phyloP scores from a whole-genome alignment of 2,797 vertebrate genomes.

The Poliocrania exsul region DNA sequence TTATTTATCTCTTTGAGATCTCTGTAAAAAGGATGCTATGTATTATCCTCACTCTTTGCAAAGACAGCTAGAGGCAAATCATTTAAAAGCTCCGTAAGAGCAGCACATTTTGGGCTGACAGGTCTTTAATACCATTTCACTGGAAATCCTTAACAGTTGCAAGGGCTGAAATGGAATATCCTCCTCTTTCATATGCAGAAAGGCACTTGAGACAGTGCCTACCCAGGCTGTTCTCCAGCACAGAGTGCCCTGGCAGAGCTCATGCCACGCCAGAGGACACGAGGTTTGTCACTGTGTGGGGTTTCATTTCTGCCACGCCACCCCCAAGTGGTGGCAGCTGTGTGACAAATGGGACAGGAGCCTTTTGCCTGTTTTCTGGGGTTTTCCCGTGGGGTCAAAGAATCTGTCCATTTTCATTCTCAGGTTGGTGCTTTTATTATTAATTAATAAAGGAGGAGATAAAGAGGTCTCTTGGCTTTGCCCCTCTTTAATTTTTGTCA shows the following conservation, averaged over 20 bases:
- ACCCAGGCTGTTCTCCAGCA: neutral
- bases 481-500: neutral
- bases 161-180: neutral
- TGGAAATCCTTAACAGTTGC: neutral
- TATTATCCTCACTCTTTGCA: neutral
- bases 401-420: neutral
- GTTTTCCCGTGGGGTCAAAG: neutral
- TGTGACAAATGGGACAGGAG: neutral
- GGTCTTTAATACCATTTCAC: neutral
- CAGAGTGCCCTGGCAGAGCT: neutral
- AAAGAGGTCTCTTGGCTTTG: neutral
- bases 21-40: neutral
- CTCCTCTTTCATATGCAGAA: neutral
- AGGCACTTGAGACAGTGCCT: neutral
- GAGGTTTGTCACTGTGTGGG: neutral
- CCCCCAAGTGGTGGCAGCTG: neutral
- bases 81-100: neutral
- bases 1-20: neutral
- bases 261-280: neutral
- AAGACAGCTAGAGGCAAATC: neutral
- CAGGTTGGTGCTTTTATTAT: neutral
- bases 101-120: neutral
- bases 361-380: neutral
- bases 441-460: neutral
- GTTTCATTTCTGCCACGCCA: neutral